phyloP scores from a whole-genome alignment of 53 echinoderm and acorn worm species.

The Patiria pectinifera region DNA sequence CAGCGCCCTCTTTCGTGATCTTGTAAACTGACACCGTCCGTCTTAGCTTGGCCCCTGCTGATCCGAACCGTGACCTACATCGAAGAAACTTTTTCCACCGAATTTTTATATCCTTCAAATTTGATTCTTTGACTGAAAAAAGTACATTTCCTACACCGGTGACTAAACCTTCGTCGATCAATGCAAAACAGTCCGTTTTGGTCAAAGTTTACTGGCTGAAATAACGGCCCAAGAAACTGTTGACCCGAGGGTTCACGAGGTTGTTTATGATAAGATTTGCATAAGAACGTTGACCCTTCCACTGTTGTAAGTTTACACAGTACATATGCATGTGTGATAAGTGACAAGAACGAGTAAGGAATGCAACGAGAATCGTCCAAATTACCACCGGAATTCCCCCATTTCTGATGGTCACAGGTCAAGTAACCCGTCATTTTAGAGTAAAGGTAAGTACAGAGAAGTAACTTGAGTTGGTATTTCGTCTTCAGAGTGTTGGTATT shows the following conservation, averaged over 20 bases:
- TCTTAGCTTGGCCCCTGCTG: background rate
- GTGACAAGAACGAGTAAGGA: constrained; percentile 5
- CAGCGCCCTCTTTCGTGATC: background rate
- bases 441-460: constrained; percentile 28
- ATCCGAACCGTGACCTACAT: background rate
- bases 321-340: constrained; percentile 31
- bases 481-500: background rate
- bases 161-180: background rate
- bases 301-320: constrained; percentile 12
- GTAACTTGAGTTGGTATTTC: background rate
- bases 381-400: constrained; percentile 24
- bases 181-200: background rate
- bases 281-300: constrained; percentile 56
- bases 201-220: background rate
- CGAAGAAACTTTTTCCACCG: background rate
- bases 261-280: constrained; percentile 54
- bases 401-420: constrained; percentile 7
- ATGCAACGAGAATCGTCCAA: background rate
- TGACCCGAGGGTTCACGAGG: constrained; percentile 15
- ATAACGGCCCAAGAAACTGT: constrained; percentile 10
- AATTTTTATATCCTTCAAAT: background rate
- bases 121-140: background rate
- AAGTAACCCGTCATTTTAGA: background rate
- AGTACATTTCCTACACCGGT: no score
- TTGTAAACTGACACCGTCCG: background rate